These are phyloP conservation scores for Phaonia tiefii DNA, from an alignment of 2,888 invertebrate species.

Conservation along the genomic window DNA sequence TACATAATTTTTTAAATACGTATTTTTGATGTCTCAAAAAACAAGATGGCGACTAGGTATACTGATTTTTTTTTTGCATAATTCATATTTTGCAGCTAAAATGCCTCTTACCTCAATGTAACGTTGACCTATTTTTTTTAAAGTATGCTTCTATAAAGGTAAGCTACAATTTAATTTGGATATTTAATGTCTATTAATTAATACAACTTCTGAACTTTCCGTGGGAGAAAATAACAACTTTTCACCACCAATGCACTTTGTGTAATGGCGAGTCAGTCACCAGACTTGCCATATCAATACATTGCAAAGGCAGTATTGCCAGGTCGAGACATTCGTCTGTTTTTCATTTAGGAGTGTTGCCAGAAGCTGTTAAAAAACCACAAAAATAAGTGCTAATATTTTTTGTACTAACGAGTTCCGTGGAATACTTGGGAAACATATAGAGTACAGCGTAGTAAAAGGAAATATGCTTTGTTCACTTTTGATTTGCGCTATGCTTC, in stretches of 20 bases:
- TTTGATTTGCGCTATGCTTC: too few relatives aligned
- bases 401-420: too few relatives aligned
- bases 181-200: background rate
- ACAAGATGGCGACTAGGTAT: constrained; percentile 67
- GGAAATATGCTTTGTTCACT: too few relatives aligned
- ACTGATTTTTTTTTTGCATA: constrained; percentile 52
- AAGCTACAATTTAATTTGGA: too few relatives aligned
- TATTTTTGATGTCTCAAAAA: constrained; percentile 31
- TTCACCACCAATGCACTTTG: constrained; percentile 36
- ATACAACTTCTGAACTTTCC: background rate
- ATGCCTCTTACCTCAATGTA: background rate
- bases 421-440: too few relatives aligned
- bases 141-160: too few relatives aligned
- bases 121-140: background rate
- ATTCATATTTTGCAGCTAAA: constrained; percentile 32
- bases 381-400: too few relatives aligned
- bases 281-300: background rate
- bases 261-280: constrained; percentile 56
- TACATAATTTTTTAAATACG: background rate
- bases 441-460: too few relatives aligned
- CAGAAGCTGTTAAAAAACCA: too few relatives aligned
- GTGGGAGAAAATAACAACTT: constrained; percentile 33
- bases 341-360: too few relatives aligned
- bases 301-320: background rate
- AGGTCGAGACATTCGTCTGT: too few relatives aligned